A percentile compares a stretch with the other conserved stretches of the same genome.
Conservation (phyloP, 92 coral and sea anemone genomes). For the Pocillopora grandis region DNA sequence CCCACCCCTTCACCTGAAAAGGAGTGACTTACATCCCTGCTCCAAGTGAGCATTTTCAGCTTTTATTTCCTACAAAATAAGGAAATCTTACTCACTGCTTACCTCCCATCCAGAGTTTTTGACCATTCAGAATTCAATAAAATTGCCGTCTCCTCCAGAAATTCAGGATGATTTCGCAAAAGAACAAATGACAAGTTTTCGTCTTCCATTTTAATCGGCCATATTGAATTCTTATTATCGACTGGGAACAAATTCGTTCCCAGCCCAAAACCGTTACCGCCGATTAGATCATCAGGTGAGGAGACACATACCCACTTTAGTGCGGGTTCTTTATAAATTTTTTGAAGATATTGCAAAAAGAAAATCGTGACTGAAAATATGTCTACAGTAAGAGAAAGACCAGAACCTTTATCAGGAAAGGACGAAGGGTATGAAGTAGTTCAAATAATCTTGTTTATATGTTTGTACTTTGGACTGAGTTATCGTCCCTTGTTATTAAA, state of each 20-base stretch:
- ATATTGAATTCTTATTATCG: neutral
- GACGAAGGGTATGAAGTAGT: conserved; percentile 74
- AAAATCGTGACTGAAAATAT: neutral
- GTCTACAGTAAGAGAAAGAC: conserved; percentile 42
- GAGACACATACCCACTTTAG: neutral
- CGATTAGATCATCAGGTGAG: neutral
- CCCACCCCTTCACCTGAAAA: too few species aligned
- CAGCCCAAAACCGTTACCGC: neutral
- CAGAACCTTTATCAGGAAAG: conserved; percentile 91
- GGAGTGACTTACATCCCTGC: too few species aligned
- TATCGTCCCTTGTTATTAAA: too few species aligned
- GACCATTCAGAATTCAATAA: conserved; percentile 86
- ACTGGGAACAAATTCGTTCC: conserved; percentile 8
- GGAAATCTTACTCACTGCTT: neutral
- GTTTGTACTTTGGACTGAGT: too few species aligned
- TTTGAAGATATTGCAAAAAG: neutral
- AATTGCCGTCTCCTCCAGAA: conserved; percentile 44
- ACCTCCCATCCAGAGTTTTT: conserved; percentile 85
- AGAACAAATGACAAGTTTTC: conserved; percentile 3
- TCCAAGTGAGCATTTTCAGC: neutral
- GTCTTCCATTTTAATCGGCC: neutral
- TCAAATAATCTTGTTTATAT: too few species aligned
- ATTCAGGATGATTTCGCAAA: conserved; percentile 27
- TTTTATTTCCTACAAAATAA: neutral
- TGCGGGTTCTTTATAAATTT: too few species aligned